Evolutionary conservation across 2,797 vertebrate genomes (phyloP).

Genomic region (Sebastes umbrosus): DNA sequence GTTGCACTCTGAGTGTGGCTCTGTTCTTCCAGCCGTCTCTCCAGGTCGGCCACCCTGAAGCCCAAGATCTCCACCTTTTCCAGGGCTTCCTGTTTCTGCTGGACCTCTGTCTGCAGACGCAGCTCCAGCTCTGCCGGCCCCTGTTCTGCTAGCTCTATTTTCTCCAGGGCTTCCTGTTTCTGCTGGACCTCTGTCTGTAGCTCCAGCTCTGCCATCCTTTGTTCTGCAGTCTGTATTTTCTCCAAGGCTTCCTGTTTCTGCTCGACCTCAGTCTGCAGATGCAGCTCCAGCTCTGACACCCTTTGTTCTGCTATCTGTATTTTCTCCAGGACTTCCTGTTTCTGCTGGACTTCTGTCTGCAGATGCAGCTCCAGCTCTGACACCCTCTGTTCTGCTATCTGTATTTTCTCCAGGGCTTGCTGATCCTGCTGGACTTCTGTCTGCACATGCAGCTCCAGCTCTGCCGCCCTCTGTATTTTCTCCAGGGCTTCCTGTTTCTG

Average conservation of each 20-base stretch:
- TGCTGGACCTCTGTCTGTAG: conserved; percentile 46
- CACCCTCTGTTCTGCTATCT: conserved; percentile 43
- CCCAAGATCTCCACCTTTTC: conserved; percentile 44
- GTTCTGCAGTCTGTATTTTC: not conserved
- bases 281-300: conserved; percentile 41
- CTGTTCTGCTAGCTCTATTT: conserved; percentile 38
- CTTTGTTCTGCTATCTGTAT: conserved; percentile 41
- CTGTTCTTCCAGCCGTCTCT: conserved; percentile 52
- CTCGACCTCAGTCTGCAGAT: conserved; percentile 48
- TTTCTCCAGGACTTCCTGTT: conserved; percentile 43
- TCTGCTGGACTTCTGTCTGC: conserved; percentile 47
- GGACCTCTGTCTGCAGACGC: conserved; percentile 22
- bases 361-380: conserved; percentile 54
- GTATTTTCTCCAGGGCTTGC: conserved; percentile 27
- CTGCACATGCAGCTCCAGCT: conserved; percentile 37
- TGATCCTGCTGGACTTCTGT: conserved; percentile 56
- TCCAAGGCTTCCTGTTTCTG: conserved; percentile 52
- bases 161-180: conserved; percentile 48
- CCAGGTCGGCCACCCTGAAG: conserved; percentile 51
- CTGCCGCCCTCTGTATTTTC: conserved; percentile 14
- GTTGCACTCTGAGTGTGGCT: not conserved
- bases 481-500: conserved; percentile 50
- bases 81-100: conserved; percentile 54
- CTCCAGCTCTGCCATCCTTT: conserved; percentile 42
- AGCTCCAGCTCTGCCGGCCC: conserved; percentile 44